Evolutionary conservation across 2,888 invertebrate genomes (phyloP), one percentile per base, ranked within the genome.

Genomic region (Brenthis daphne): DNA sequence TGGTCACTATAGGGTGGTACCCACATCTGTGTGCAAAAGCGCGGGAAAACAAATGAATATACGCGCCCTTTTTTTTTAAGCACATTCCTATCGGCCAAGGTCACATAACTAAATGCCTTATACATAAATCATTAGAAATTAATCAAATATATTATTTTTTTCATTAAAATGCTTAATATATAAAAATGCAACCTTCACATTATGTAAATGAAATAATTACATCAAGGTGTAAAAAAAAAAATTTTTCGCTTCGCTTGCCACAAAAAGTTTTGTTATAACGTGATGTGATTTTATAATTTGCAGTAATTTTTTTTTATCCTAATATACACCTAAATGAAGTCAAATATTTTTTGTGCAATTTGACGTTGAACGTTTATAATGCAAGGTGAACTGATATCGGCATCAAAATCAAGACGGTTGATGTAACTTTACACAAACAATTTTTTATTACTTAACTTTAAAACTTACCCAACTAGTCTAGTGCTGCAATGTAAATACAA

Each of bases 151-250:
- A 20, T 20, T 20, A 20, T 20, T 20, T 20, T 20, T 20, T 20
- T 1, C 20, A 20, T 20, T 20, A 20, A 20, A 20, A 1, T 20
- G 20, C 20, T 20, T 20, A 20, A 20, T 20, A 20, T 20, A 20
- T 20, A 20, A 1, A 20, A 20, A 20, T 20, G 20, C 20, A 20
- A 20, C 20, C 20, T 20, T 20, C 20, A 1, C 1, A 20, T 0
- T n/a, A 6, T 51, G 76, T 98, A 99, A 37, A 24, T 24, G 24
- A 24, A 24, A 24, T 24, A 24, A 24, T 60, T 68, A 68, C 64
- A 65, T 58, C 55, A 64, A 58, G 58, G 64, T 70, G 24, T 24
- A 24, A 70, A 57, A 57, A 57, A 57, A 61, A 65, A 61, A 12
- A 1, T 20, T 54, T 54, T 64, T 33, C 54, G 57, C 54, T 65